phyloP scores from a whole-genome alignment of 1,140 invertebrate genomes.

The Papilio glaucus region DNA sequence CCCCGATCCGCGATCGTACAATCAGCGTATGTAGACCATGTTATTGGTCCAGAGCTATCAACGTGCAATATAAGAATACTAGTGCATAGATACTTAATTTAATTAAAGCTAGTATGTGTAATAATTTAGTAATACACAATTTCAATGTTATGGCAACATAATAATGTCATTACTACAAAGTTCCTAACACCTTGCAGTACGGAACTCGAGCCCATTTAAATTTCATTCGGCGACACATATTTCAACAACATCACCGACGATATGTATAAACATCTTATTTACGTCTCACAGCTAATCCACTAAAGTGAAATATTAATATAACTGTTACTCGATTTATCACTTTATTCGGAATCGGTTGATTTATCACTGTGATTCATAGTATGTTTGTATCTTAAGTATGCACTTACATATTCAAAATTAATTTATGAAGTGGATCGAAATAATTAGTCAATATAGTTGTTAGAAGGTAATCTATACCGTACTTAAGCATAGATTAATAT shows the following conservation, averaged over 20 bases:
- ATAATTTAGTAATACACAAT: background rate
- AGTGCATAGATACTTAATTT: background rate
- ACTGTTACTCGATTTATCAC: constrained; percentile 64
- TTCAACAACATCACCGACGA: constrained; percentile 43
- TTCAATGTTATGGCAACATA: background rate
- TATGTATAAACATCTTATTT: constrained; percentile 52
- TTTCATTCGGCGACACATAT: constrained; percentile 43
- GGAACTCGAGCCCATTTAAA: constrained; percentile 37
- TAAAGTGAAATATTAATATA: constrained; percentile 66
- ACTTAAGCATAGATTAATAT: background rate
- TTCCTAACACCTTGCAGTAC: constrained; percentile 16
- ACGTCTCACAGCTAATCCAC: constrained; percentile 60
- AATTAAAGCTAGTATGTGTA: background rate
- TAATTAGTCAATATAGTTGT: background rate
- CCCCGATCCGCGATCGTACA: no score
- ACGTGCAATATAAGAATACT: no score
- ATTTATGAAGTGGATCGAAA: background rate
- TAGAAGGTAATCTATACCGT: background rate
- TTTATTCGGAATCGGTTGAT: constrained; percentile 66
- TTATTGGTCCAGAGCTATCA: no score
- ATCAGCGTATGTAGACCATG: no score
- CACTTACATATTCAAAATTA: background rate
- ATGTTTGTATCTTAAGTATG: constrained; percentile 30
- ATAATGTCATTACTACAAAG: constrained; percentile 12
- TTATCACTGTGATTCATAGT: constrained; percentile 64